phyloP scores from a whole-genome alignment of 2,888 invertebrate genomes.

The Anaspis maculata region DNA sequence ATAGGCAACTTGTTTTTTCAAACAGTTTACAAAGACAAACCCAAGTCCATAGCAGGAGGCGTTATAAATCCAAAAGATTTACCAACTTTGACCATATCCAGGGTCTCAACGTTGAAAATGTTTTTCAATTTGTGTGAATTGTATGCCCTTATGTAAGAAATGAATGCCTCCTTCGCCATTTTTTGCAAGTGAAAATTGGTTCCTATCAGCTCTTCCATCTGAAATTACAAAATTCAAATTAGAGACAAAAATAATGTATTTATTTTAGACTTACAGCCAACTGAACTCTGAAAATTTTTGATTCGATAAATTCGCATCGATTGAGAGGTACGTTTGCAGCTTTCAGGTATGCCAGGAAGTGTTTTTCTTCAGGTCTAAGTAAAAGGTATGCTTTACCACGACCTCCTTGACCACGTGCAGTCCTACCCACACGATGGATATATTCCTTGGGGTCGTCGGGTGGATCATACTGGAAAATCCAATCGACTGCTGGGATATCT shows the following conservation, averaged over 20 bases:
- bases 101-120: constrained; percentile 85
- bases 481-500: constrained; percentile 96
- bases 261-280: not conserved
- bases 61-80: constrained; percentile 90
- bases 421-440: constrained; percentile 88
- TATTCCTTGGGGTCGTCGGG: constrained; percentile 99
- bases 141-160: constrained; percentile 91
- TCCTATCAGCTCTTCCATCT: constrained; percentile 89
- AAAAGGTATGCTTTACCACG: constrained; percentile 90
- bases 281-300: not conserved
- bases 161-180: constrained; percentile 95
- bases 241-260: not conserved
- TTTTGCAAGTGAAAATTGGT: constrained; percentile 93
- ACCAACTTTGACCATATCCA: constrained; percentile 82
- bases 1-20: too few relatives aligned
- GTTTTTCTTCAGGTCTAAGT: constrained; percentile 89
- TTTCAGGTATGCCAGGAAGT: constrained; percentile 88
- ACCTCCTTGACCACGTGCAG: constrained; percentile 90
- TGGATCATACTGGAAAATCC: constrained; percentile 99
- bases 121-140: constrained; percentile 93
- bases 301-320: constrained; percentile 69
- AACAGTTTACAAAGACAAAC: too few relatives aligned
- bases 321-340: constrained; percentile 90
- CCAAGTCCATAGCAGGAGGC: too few relatives aligned
- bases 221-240: not conserved